phyloP scores from a whole-genome alignment of 2,797 vertebrate genomes.

The Ctenopoma multispine region DNA sequence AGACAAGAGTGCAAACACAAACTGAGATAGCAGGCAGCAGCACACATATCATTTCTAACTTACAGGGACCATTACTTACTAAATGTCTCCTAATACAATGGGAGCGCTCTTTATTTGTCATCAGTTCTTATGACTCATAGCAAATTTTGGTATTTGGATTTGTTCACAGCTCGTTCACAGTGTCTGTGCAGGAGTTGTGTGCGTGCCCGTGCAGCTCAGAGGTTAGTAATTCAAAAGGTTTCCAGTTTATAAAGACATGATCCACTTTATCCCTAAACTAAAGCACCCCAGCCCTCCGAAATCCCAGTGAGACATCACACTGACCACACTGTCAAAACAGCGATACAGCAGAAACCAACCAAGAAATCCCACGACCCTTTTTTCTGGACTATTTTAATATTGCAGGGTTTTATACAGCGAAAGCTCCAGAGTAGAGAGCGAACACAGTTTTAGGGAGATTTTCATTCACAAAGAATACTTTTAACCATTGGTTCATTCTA shows the following conservation, averaged over 20 bases:
- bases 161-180: slow-evolving; percentile 9
- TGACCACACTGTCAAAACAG: slow-evolving; percentile 62
- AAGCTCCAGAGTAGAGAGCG: slow-evolving; percentile 13
- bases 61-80: slow-evolving; percentile 17
- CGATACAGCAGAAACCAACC: slow-evolving; percentile 38
- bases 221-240: slow-evolving; percentile 50
- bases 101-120: slow-evolving; percentile 11
- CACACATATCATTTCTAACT: slow-evolving; percentile 8
- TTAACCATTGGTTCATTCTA: background rate
- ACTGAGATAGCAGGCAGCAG: slow-evolving; percentile 16
- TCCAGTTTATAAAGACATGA: slow-evolving; percentile 43
- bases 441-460: background rate
- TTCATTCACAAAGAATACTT: background rate
- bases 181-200: slow-evolving; percentile 10
- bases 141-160: background rate
- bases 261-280: slow-evolving; percentile 59
- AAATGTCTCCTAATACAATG: background rate
- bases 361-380: slow-evolving; percentile 46
- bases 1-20: slow-evolving; percentile 23
- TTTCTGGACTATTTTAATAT: slow-evolving; percentile 35
- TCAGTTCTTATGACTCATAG: background rate
- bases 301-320: slow-evolving; percentile 53
- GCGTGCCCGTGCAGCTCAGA: slow-evolving; percentile 16
- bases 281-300: slow-evolving; percentile 49
- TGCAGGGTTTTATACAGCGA: slow-evolving; percentile 22